phyloP scores from a whole-genome alignment of 2,888 invertebrate genomes.

The Epinotia demarniana region DNA sequence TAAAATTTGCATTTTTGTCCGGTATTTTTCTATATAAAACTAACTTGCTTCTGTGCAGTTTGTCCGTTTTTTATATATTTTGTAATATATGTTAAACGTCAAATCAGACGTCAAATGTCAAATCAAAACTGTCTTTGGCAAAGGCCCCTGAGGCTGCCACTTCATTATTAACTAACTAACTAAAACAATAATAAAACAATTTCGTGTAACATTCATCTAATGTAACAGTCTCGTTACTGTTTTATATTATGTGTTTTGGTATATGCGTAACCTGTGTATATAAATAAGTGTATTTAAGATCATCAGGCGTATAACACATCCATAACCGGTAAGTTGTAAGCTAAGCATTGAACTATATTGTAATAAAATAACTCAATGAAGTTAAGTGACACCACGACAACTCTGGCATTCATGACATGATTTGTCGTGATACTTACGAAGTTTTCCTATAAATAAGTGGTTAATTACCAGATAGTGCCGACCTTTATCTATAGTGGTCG shows the following conservation, averaged over 20 bases:
- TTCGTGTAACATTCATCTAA: too few relatives aligned
- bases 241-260: background rate
- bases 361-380: too few relatives aligned
- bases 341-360: background rate
- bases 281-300: background rate
- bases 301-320: background rate
- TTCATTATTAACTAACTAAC: too few relatives aligned
- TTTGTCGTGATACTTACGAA: background rate
- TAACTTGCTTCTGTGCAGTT: too few relatives aligned
- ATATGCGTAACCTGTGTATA: background rate
- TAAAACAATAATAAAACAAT: slow-evolving; percentile 5
- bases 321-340: slow-evolving; percentile 18
- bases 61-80: too few relatives aligned
- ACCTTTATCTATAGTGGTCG: background rate
- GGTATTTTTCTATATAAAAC: too few relatives aligned
- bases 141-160: too few relatives aligned
- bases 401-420: background rate
- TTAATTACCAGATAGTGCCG: background rate
- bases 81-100: too few relatives aligned
- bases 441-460: background rate
- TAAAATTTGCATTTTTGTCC: too few relatives aligned
- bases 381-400: background rate
- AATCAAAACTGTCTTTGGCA: too few relatives aligned
- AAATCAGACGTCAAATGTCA: too few relatives aligned
- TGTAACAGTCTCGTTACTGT: background rate